Evolutionary conservation across 1,140 invertebrate species (phyloP).

Genomic region (Heliconius hermathena): DNA sequence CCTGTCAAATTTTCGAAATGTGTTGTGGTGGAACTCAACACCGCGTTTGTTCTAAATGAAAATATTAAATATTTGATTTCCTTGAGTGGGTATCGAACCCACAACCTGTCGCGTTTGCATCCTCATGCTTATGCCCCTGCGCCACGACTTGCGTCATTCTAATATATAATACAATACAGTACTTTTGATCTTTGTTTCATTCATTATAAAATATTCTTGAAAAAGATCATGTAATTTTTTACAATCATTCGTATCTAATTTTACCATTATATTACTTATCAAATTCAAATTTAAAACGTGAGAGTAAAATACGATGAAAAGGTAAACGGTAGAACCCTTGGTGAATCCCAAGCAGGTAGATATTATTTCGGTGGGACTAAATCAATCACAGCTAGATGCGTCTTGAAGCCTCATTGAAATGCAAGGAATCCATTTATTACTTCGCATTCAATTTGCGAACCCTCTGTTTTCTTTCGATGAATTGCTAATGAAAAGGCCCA

Average conservation of each 20-base stretch:
- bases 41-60: no score
- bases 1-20: no score
- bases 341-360: constrained; percentile 66
- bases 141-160: no score
- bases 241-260: background rate
- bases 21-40: no score
- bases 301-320: constrained; percentile 24
- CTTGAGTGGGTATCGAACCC: no score
- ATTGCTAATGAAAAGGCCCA: constrained; percentile 45
- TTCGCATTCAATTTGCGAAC: constrained; percentile 61
- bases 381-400: constrained; percentile 66
- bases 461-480: constrained; percentile 44
- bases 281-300: constrained; percentile 1
- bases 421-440: constrained; percentile 64
- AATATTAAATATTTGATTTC: no score
- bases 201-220: background rate
- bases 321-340: constrained; percentile 28
- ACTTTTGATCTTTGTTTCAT: no score
- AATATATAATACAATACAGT: no score
- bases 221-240: background rate
- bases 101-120: no score
- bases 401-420: constrained; percentile 69
- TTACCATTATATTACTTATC: background rate
- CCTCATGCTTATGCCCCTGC: no score
- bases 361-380: constrained; percentile 66